A percentile compares a stretch with the other conserved stretches of the same genome.
phyloP scores from a whole-genome alignment of 2,113 vertebrate genomes.

The Pitta sordida region DNA sequence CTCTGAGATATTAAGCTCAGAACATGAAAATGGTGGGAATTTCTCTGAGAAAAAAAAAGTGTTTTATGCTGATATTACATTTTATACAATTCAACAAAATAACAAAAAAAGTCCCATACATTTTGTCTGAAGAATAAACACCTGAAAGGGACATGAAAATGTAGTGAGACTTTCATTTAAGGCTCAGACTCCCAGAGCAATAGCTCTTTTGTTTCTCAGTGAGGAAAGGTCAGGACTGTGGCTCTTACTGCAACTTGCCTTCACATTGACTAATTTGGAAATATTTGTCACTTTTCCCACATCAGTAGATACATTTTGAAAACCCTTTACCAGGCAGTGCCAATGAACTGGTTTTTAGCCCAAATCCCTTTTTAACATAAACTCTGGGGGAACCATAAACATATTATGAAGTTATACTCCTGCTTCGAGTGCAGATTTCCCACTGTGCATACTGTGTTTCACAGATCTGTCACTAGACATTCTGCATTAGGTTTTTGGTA shows the following conservation, averaged over 20 bases:
- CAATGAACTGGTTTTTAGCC: background rate
- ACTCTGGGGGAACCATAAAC: background rate
- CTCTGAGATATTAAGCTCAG: background rate
- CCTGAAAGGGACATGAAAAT: background rate
- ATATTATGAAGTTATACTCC: background rate
- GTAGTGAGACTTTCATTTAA: background rate
- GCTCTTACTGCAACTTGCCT: background rate
- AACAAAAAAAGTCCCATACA: background rate
- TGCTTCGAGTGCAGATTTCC: background rate
- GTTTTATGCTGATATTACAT: background rate
- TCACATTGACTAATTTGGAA: background rate
- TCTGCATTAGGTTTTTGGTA: background rate
- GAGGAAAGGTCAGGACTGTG: background rate
- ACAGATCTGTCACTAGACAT: background rate
- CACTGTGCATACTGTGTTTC: background rate
- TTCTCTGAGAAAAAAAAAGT: background rate
- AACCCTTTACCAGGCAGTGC: background rate
- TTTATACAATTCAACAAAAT: background rate
- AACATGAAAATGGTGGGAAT: background rate
- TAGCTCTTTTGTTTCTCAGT: background rate
- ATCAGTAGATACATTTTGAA: background rate
- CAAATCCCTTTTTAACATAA: background rate
- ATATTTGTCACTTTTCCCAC: background rate
- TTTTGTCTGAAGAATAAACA: background rate
- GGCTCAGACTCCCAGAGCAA: background rate